Evolutionary conservation across 2,113 vertebrate genomes (phyloP), one percentile per base, ranked within the genome.

Genomic region (Hypocryptadius cinnamomeus): DNA sequence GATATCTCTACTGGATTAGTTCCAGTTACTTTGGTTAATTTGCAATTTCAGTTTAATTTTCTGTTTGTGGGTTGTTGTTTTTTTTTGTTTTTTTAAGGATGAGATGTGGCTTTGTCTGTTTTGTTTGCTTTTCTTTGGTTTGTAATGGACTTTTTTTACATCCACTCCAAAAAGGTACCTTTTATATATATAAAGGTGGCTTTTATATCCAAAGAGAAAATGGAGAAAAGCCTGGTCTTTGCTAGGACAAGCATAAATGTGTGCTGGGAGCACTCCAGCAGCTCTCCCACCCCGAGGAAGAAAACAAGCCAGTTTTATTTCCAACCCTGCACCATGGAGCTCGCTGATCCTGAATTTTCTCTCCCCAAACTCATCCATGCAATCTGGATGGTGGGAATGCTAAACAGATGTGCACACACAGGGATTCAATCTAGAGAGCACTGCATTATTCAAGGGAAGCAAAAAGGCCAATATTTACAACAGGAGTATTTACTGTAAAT

Each of bases 401-500:
- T 39, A 37, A 74, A 25, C 48, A 82, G 76, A 35, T 77, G 72
- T 50, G 50, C 22, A 68, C 22, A n/a, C 35, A 48, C 12, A 31
- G 68, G 53, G 50, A 51, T 1, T 5, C 22, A 59, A 53, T 21
- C 35, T 18, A 18, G 3, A 51, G 56, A 70, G 37, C 6, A 27
- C n/a, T 91, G 79, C 63, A 57, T 71, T 83, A 79, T 73, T 81
- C 40, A 66, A 47, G 54, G 77, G 33, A 79, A 54, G 45, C 24
- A 37, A 37, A 95, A 84, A 63, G 30, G 33, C 17, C 66, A 30
- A 18, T 42, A 83, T 96, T 86, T 90, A 83, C 44, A 48, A 30
- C 45, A 22, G 11, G 61, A 92, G 7, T 48, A 71, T 93, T 93
- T 91, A 74, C 51, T 42, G 59, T 53, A 69, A 95, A 93, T 94